These are phyloP conservation scores for Drosophila ohnishii DNA, from an alignment of 1,140 invertebrate species.

Conservation along the genomic window DNA sequence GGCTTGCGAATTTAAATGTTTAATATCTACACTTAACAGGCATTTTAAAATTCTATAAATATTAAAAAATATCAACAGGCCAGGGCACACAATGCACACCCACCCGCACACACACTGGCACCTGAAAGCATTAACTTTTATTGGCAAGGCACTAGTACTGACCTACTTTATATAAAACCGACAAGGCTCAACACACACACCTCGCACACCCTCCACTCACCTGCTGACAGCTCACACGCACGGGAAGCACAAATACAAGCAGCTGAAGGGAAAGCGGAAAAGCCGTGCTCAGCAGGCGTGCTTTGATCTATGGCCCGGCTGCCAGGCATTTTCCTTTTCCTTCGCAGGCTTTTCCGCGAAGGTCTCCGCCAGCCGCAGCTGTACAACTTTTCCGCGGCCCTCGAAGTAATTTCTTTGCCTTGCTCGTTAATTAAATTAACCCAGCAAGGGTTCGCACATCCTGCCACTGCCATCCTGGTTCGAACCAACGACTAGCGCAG, in stretches of 20 bases:
- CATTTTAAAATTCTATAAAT: slow-evolving; percentile 80
- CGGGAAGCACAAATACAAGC: slow-evolving; percentile 38
- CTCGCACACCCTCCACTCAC: slow-evolving; percentile 32
- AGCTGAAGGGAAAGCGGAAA: slow-evolving; percentile 18
- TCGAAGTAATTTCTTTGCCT: slow-evolving; percentile 64
- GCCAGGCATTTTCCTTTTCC: slow-evolving; percentile 32
- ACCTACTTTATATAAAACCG: slow-evolving; percentile 71
- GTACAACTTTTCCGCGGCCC: slow-evolving; percentile 26
- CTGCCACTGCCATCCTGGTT: slow-evolving; percentile 15
- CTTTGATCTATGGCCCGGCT: slow-evolving; percentile 71
- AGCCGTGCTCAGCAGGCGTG: slow-evolving; percentile 56
- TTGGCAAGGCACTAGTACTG: slow-evolving; percentile 73
- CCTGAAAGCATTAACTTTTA: slow-evolving; percentile 73
- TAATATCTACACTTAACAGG: slow-evolving; percentile 64
- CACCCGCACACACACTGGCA: slow-evolving; percentile 43
- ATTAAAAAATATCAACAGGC: slow-evolving; percentile 81
- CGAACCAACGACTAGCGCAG: slow-evolving; percentile 10
- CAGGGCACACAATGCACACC: slow-evolving; percentile 14
- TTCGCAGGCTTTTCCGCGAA: slow-evolving; percentile 36
- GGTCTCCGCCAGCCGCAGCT: slow-evolving; percentile 40
- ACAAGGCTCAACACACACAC: slow-evolving; percentile 29
- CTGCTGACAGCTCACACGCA: slow-evolving; percentile 61
- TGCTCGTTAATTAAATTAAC: slow-evolving; percentile 76
- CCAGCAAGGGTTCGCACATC: slow-evolving; percentile 45
- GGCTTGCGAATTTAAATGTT: slow-evolving; percentile 58